phyloP scores from a whole-genome alignment of 2,888 invertebrate species.

The Acleris holmiana region DNA sequence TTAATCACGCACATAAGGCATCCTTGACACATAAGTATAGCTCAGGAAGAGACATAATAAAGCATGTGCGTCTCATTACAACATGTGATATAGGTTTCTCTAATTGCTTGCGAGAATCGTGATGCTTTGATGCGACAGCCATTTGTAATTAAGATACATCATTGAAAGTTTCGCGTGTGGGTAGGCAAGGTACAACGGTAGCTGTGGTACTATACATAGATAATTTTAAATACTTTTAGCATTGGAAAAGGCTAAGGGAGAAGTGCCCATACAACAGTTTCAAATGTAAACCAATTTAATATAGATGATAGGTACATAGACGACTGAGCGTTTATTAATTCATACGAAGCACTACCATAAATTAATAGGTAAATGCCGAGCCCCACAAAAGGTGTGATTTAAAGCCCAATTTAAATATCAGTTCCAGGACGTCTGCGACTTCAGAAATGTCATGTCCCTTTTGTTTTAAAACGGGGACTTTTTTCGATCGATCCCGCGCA shows the following conservation, averaged over 20 bases:
- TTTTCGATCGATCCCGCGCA: slow-evolving; percentile 77
- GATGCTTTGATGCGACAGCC: slow-evolving; percentile 16
- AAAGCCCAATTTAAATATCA: slow-evolving; percentile 43
- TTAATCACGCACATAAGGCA: too few relatives aligned
- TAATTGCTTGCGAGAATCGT: slow-evolving; percentile 14
- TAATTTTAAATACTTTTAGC: too few relatives aligned
- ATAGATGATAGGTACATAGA: too few relatives aligned
- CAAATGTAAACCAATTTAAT: too few relatives aligned
- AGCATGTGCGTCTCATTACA: too few relatives aligned
- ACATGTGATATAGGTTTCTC: not conserved
- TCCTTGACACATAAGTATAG: too few relatives aligned
- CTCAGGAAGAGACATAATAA: too few relatives aligned
- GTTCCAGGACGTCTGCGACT: slow-evolving; percentile 46
- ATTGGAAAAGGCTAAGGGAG: too few relatives aligned
- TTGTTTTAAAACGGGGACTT: slow-evolving; percentile 70
- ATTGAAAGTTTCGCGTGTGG: not conserved
- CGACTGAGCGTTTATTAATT: too few relatives aligned
- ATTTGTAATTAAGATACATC: slow-evolving; percentile 10
- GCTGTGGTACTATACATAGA: too few relatives aligned
- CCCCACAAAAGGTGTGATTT: slow-evolving; percentile 27
- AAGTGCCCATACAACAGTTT: too few relatives aligned
- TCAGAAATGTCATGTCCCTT: slow-evolving; percentile 71
- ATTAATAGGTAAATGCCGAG: slow-evolving; percentile 23
- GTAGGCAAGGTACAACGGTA: too few relatives aligned
- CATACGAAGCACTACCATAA: slow-evolving; percentile 8